Evolutionary conservation across 1,140 invertebrate genomes (phyloP).

Genomic region (Belonocnema kinseyi): DNA sequence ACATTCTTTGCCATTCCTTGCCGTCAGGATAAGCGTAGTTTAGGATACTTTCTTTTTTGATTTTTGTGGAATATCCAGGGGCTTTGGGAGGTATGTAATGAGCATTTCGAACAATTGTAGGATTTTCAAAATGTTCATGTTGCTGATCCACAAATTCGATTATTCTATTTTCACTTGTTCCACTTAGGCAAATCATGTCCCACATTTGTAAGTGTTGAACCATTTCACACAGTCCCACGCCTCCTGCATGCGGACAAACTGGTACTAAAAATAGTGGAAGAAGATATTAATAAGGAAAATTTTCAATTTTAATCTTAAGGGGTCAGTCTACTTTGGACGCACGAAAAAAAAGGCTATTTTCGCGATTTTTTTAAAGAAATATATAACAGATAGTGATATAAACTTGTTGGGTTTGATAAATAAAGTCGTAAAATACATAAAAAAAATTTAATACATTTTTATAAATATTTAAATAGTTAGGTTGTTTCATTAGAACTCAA

Average conservation of each 20-base stretch:
- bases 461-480: too few relatives aligned
- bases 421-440: too few relatives aligned
- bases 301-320: too few relatives aligned
- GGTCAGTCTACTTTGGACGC: too few relatives aligned
- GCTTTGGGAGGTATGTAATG: conserved; percentile 83
- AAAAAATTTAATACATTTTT: too few relatives aligned
- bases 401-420: too few relatives aligned
- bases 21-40: conserved; percentile 87
- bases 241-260: conserved; percentile 95
- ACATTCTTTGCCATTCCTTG: conserved; percentile 83
- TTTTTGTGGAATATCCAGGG: conserved; percentile 88
- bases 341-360: too few relatives aligned
- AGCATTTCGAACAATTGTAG: conserved; percentile 82
- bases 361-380: too few relatives aligned
- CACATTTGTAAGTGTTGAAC: conserved; percentile 94
- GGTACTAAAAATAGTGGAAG: conserved; percentile 81
- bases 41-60: conserved; percentile 81
- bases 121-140: conserved; percentile 89
- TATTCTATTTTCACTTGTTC: conserved; percentile 82
- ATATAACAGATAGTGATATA: too few relatives aligned
- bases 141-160: conserved; percentile 94
- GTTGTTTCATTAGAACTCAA: too few relatives aligned
- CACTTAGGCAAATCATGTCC: conserved; percentile 87
- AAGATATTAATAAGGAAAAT: not conserved
- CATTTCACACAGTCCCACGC: conserved; percentile 94